These are phyloP conservation scores for Ascaphus truei DNA, from an alignment of 2,113 vertebrate species.

Conservation along the genomic window DNA sequence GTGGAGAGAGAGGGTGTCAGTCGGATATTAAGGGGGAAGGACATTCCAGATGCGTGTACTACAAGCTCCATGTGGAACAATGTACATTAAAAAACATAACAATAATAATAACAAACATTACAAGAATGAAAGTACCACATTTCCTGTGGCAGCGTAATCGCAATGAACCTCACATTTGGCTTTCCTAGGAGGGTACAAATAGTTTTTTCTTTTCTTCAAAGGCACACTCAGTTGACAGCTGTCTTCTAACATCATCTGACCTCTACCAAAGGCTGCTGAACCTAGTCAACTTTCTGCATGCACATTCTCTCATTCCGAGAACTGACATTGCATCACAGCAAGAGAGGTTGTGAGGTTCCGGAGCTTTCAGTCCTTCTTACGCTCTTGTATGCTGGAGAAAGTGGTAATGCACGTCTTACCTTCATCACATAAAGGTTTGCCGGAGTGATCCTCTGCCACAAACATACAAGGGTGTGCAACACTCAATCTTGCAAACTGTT, in stretches of 20 bases:
- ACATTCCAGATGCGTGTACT: too few relatives aligned
- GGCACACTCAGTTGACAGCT: slow-evolving; percentile 21
- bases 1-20: too few relatives aligned
- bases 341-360: not conserved
- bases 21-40: too few relatives aligned
- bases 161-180: not conserved
- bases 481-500: too few relatives aligned
- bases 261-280: slow-evolving; percentile 18
- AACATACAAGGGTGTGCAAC: too few relatives aligned
- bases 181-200: not conserved
- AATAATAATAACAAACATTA: too few relatives aligned
- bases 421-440: too few relatives aligned
- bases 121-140: not conserved
- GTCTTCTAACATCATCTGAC: slow-evolving; percentile 24
- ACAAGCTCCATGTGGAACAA: too few relatives aligned
- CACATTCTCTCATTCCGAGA: not conserved
- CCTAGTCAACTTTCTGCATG: not conserved
- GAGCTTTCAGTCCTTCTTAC: not conserved
- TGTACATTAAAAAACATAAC: too few relatives aligned
- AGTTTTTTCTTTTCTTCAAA: not conserved
- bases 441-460: too few relatives aligned
- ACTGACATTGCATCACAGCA: slow-evolving; percentile 10
- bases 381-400: too few relatives aligned
- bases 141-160: not conserved
- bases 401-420: too few relatives aligned